A percentile compares a stretch with the other conserved stretches of the same genome.
Conservation (phyloP, 2,888 invertebrate species). For the Pilophorus perplexus region DNA sequence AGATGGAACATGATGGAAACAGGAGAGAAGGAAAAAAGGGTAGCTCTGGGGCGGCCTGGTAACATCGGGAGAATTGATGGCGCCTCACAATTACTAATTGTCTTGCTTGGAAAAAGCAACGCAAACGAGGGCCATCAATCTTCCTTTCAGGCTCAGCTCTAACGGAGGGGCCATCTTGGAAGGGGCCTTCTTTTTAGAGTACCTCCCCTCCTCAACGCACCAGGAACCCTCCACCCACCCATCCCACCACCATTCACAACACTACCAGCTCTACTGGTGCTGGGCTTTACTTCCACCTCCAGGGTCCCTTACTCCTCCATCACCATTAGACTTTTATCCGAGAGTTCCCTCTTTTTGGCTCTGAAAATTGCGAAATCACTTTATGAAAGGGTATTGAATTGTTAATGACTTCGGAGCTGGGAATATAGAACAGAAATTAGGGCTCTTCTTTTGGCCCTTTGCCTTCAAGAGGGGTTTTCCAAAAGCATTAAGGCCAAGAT, state of each 20-base stretch:
- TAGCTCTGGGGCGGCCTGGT: background rate
- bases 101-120: constrained; percentile 46
- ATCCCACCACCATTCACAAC: constrained; percentile 9
- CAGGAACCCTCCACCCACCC: constrained; percentile 6
- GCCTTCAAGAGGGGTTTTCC: constrained; percentile 32
- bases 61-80: constrained; percentile 46
- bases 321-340: constrained; percentile 34
- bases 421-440: constrained; percentile 41
- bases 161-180: constrained; percentile 10
- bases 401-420: constrained; percentile 40
- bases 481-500: constrained; percentile 37
- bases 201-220: background rate
- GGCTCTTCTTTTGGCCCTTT: constrained; percentile 35
- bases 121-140: constrained; percentile 46
- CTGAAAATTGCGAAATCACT: constrained; percentile 39
- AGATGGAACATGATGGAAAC: no score
- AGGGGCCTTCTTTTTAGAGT: constrained; percentile 26
- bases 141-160: constrained; percentile 44
- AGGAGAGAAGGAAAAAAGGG: no score
- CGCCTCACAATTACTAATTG: constrained; percentile 47
- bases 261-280: no score
- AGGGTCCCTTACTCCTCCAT: constrained; percentile 8
- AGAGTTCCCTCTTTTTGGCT: constrained; percentile 27
- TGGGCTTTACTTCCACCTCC: no score
- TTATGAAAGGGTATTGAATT: constrained; percentile 41